phyloP scores from a whole-genome alignment of 2,797 vertebrate species.

The Gila robusta region DNA sequence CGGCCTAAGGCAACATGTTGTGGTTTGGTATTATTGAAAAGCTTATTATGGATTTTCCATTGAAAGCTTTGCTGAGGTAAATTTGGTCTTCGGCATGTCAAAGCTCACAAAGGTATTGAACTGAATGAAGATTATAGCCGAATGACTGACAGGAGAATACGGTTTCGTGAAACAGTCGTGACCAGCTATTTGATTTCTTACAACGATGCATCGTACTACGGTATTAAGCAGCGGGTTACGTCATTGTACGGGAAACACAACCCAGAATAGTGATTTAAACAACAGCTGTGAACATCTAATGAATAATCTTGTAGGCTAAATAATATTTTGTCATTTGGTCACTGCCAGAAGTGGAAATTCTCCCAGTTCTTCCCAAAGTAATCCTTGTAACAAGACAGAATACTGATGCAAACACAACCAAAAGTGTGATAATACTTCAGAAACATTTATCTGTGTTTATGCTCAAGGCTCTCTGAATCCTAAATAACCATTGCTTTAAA shows the following conservation, averaged over 20 bases:
- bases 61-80: constrained; percentile 34
- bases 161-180: not conserved
- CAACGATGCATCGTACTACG: no score
- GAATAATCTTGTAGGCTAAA: not conserved
- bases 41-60: constrained; percentile 48
- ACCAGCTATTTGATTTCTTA: no score
- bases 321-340: not conserved
- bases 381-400: not conserved
- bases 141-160: not conserved
- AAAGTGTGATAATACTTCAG: constrained; percentile 7
- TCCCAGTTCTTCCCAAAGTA: not conserved
- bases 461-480: constrained; percentile 5
- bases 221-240: no score
- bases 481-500: not conserved
- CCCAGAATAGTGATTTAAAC: not conserved
- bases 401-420: not conserved
- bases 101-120: constrained; percentile 40
- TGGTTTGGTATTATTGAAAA: constrained; percentile 51
- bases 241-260: not conserved
- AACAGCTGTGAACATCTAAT: not conserved
- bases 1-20: constrained; percentile 32
- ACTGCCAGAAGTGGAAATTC: not conserved
- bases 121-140: constrained; percentile 20
- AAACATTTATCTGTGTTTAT: not conserved
- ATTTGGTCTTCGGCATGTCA: constrained; percentile 34